phyloP scores from a whole-genome alignment of 2,797 vertebrate genomes.

The Hippopotamyrus pictus region DNA sequence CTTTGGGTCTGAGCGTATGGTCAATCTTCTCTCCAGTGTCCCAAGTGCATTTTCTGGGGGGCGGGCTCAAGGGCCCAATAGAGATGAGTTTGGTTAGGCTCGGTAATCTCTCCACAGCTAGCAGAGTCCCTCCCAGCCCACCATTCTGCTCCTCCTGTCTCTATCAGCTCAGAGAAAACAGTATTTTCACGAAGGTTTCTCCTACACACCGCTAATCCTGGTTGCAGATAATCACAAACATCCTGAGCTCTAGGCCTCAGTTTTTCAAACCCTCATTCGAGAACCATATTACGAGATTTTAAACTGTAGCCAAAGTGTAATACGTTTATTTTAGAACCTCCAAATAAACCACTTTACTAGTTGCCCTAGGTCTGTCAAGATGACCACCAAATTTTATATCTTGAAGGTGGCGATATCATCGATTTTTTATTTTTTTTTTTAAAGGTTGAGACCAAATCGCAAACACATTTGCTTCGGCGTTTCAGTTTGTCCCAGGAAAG shows the following conservation, averaged over 20 bases:
- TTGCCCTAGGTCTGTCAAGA: not conserved
- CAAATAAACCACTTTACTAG: not conserved
- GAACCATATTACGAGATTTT: not conserved
- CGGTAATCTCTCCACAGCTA: not conserved
- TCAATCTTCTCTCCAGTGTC: not conserved
- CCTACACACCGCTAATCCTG: not conserved
- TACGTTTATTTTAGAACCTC: not conserved
- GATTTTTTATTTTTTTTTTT: not conserved
- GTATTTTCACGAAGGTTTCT: not conserved
- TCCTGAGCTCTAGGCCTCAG: not conserved
- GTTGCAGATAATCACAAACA: not conserved
- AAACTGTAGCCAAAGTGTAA: not conserved
- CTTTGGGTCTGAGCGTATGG: not conserved
- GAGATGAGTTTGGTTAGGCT: not conserved
- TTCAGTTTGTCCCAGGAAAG: conserved; percentile 5
- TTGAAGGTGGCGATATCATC: not conserved
- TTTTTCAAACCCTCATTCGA: not conserved
- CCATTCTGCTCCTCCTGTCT: not conserved
- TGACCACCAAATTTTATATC: not conserved
- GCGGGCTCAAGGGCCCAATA: not conserved
- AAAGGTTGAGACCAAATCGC: not conserved
- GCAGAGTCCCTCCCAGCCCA: not conserved
- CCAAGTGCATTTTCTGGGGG: not conserved
- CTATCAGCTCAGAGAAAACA: not conserved
- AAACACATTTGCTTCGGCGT: not conserved